phyloP scores from a whole-genome alignment of 2,888 invertebrate species.

The Drosophila fulvimacula region DNA sequence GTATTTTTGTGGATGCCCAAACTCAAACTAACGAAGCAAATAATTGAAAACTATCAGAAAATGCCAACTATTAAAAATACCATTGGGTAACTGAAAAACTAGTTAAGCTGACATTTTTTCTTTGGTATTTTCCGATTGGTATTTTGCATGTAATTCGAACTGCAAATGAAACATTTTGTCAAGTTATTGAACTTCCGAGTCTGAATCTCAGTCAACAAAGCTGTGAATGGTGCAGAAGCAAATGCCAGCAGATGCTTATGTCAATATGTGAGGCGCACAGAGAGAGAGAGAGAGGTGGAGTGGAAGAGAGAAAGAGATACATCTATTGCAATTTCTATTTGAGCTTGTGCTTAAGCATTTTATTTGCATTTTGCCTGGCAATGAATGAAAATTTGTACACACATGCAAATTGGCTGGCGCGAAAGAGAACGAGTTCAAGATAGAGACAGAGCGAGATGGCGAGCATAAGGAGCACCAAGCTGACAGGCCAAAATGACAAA shows the following conservation, averaged over 20 bases:
- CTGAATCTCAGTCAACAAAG: conserved; percentile 41
- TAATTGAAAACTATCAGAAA: background rate
- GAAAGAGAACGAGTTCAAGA: background rate
- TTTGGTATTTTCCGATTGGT: background rate
- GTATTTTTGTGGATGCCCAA: background rate
- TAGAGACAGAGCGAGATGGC: background rate
- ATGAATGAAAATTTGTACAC: conserved; percentile 70
- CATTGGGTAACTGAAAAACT: background rate
- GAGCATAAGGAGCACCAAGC: conserved; percentile 40
- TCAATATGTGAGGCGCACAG: conserved; percentile 41
- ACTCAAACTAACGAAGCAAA: too few species aligned
- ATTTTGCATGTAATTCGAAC: conserved; percentile 4
- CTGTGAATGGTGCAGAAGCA: conserved; percentile 23
- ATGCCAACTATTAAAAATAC: background rate
- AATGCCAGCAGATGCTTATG: conserved; percentile 52
- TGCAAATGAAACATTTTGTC: conserved; percentile 20
- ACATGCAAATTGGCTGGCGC: conserved; percentile 57
- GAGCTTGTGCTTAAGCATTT: conserved; percentile 56
- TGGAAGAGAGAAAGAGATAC: background rate
- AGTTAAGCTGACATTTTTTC: background rate
- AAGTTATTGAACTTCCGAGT: conserved; percentile 42
- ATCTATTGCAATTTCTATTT: conserved; percentile 52
- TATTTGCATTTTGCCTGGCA: conserved; percentile 67
- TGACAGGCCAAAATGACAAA: conserved; percentile 68
- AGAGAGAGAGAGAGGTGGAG: background rate